Conservation (phyloP, 2,888 invertebrate species). For the Axea sp. region DNA sequence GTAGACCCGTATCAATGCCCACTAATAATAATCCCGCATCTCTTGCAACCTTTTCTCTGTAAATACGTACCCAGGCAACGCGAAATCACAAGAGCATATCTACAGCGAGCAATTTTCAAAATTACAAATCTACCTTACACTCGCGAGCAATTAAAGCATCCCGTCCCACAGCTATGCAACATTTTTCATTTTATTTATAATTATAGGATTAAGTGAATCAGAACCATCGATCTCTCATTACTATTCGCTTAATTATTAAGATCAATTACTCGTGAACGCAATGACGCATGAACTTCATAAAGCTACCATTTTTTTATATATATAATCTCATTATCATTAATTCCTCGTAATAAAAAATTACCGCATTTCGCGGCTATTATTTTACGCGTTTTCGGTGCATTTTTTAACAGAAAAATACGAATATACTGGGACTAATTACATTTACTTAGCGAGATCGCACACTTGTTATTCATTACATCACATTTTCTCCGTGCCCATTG, state of each 20-base stretch:
- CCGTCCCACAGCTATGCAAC: conserved; percentile 4
- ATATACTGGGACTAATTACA: too few relatives aligned
- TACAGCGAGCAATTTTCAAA: conserved; percentile 16
- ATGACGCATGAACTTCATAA: too few relatives aligned
- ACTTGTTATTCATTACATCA: neutral
- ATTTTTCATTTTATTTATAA: conserved; percentile 7
- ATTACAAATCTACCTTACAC: conserved; percentile 16
- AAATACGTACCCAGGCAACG: conserved; percentile 8
- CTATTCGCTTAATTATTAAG: neutral
- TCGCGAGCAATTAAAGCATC: conserved; percentile 12
- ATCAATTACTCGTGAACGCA: conserved; percentile 1
- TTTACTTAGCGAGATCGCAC: too few relatives aligned
- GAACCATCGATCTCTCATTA: neutral
- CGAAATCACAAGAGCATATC: conserved; percentile 8
- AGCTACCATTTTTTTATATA: neutral
- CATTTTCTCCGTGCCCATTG: too few relatives aligned
- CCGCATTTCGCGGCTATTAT: too few relatives aligned
- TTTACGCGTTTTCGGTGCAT: too few relatives aligned
- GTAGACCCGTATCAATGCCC: too few relatives aligned
- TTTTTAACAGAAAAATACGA: too few relatives aligned
- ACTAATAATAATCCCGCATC: too few relatives aligned
- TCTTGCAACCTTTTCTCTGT: too few relatives aligned
- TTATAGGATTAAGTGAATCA: conserved; percentile 1
- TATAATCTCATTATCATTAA: neutral
- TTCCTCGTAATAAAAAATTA: neutral